Evolutionary conservation across 2,797 vertebrate genomes (phyloP).

Genomic region (Artibeus jamaicensis): DNA sequence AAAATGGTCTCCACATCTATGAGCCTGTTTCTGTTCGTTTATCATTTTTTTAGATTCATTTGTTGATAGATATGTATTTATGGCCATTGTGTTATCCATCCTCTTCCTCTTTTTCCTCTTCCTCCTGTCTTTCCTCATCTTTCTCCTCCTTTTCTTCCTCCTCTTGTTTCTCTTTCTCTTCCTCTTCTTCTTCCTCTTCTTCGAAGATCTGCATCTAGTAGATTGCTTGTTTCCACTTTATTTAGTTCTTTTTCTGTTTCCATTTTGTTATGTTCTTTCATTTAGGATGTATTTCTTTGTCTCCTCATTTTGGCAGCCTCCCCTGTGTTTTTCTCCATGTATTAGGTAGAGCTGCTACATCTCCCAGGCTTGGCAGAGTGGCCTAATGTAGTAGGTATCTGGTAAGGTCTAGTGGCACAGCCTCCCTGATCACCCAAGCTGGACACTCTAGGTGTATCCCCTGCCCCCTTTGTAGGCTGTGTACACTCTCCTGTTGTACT

Average conservation of each 20-base stretch:
- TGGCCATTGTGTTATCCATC: not conserved
- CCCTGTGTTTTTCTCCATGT: not conserved
- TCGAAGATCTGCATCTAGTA: not conserved
- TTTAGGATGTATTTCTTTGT: not conserved
- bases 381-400: not conserved
- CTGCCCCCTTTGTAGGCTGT: no score
- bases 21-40: not conserved
- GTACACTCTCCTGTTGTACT: not conserved
- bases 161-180: no score
- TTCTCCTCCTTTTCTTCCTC: not conserved
- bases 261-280: not conserved
- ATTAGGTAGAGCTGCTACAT: not conserved
- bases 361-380: not conserved
- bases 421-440: no score
- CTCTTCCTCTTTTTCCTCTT: no score
- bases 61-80: not conserved
- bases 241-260: no score
- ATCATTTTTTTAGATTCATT: not conserved
- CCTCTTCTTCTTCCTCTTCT: no score
- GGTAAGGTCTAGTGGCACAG: not conserved
- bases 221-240: not conserved
- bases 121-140: no score
- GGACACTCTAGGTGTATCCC: no score
- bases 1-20: not conserved
- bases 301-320: not conserved